These are phyloP conservation scores for Gymnopithys bicolor DNA, from an alignment of 2,797 vertebrate species.

Conservation along the genomic window DNA sequence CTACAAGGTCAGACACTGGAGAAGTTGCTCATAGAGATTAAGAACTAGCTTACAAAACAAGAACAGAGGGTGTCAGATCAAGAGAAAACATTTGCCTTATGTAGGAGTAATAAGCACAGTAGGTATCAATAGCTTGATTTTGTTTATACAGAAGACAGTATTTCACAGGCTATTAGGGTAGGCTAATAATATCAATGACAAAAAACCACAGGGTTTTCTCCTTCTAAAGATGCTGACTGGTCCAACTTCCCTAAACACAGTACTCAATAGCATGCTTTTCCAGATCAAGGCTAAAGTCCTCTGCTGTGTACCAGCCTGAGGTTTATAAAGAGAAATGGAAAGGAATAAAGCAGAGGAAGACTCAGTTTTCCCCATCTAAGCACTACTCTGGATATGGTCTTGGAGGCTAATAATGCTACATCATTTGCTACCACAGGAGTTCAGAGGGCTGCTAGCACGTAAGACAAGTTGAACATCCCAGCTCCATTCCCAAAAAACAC, in stretches of 20 bases:
- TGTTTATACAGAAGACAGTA: background rate
- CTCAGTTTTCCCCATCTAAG: background rate
- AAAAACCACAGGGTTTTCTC: background rate
- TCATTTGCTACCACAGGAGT: background rate
- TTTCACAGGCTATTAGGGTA: background rate
- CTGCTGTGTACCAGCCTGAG: background rate
- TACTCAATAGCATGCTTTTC: background rate
- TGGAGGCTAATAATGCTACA: background rate
- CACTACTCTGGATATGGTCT: background rate
- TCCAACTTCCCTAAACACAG: background rate
- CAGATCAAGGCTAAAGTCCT: background rate
- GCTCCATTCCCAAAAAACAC: background rate
- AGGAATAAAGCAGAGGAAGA: background rate
- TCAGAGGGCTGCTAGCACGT: background rate
- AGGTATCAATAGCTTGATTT: background rate
- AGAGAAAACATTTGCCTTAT: background rate
- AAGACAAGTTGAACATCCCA: background rate
- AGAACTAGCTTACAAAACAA: background rate
- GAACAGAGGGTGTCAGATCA: background rate
- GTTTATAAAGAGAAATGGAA: background rate
- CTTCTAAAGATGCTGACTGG: background rate
- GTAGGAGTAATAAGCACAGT: background rate
- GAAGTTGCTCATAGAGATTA: background rate
- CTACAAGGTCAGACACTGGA: background rate
- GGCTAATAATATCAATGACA: background rate